phyloP scores from a whole-genome alignment of 1,140 invertebrate species.

The Philotrypesis tridentata region DNA sequence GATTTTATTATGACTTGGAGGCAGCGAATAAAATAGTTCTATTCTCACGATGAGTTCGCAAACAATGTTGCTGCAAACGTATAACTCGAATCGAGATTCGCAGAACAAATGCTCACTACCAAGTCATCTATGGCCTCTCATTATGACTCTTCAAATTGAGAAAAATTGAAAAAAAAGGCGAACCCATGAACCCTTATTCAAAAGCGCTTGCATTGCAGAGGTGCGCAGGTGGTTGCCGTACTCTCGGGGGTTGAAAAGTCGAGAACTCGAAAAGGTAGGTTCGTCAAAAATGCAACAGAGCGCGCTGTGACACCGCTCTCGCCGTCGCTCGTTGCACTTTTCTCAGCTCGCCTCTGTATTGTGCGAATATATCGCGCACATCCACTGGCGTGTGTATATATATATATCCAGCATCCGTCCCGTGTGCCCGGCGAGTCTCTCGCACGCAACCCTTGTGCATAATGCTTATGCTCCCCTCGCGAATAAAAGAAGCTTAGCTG shows the following conservation, averaged over 20 bases:
- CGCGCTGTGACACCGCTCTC: not conserved
- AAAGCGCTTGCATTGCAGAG: not conserved
- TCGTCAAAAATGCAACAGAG: slow-evolving; percentile 38
- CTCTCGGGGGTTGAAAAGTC: slow-evolving; percentile 9
- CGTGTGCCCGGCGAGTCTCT: not conserved
- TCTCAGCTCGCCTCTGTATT: not conserved
- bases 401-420: not conserved
- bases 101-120: no score
- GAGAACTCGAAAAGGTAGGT: slow-evolving; percentile 11
- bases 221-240: slow-evolving; percentile 33
- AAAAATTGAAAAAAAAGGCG: no score
- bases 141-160: no score
- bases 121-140: no score
- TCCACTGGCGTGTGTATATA: no score
- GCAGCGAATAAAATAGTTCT: no score
- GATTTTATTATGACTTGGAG: no score
- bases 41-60: no score
- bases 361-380: not conserved
- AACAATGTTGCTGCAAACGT: no score
- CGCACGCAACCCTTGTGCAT: not conserved
- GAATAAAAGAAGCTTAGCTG: not conserved
- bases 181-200: not conserved
- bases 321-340: not conserved
- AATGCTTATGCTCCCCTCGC: not conserved
- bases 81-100: no score